A percentile compares a stretch with the other conserved stretches of the same genome.
phyloP scores from a whole-genome alignment of 2,888 invertebrate species.

The Euproctis similis region DNA sequence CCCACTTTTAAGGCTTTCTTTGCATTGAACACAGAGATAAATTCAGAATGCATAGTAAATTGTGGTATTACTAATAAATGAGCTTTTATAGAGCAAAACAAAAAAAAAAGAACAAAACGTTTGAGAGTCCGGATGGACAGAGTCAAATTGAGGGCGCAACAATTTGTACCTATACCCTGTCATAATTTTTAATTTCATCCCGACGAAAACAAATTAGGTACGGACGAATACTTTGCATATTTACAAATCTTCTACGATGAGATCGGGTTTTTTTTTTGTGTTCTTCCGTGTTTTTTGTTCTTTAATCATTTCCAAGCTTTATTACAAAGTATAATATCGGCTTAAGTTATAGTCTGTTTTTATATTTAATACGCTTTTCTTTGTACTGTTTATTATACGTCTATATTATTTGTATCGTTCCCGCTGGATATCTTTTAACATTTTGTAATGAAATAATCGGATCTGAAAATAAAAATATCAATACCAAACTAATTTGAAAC shows the following conservation, averaged over 20 bases:
- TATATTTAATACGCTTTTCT: no score
- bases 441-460: no score
- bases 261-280: conserved; percentile 26
- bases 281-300: no score
- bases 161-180: conserved; percentile 67
- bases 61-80: conserved; percentile 56
- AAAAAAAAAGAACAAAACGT: conserved; percentile 60
- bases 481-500: no score
- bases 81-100: conserved; percentile 55
- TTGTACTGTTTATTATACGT: no score
- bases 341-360: no score
- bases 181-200: conserved; percentile 67
- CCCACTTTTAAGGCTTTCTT: conserved; percentile 9
- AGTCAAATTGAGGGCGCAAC: conserved; percentile 56
- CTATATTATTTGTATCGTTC: no score
- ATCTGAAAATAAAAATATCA: no score
- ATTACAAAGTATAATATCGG: conserved; percentile 20
- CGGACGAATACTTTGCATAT: conserved; percentile 55
- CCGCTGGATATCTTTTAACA: no score
- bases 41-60: conserved; percentile 39
- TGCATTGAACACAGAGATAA: conserved; percentile 24
- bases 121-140: conserved; percentile 49
- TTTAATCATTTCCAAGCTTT: conserved; percentile 24
- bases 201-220: conserved; percentile 57
- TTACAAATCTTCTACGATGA: conserved; percentile 47